These are phyloP conservation scores for Pipistrellus kuhlii DNA, from an alignment of 2,797 vertebrate species.

Conservation along the genomic window DNA sequence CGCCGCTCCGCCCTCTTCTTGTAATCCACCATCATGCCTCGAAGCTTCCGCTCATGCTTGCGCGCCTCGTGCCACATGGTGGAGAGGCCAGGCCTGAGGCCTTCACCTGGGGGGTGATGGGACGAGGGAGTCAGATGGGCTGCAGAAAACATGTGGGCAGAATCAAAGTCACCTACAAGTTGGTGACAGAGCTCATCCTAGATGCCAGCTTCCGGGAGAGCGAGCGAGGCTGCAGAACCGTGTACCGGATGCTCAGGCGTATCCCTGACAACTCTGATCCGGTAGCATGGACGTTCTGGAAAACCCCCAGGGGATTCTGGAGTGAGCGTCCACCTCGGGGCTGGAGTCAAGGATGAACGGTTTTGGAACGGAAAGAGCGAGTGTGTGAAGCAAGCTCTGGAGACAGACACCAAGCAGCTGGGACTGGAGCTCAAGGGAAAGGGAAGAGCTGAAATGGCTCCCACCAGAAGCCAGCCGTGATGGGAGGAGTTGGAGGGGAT, in stretches of 20 bases:
- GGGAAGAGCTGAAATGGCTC: not conserved
- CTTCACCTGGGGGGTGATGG: constrained; percentile 31
- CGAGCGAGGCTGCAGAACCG: not conserved
- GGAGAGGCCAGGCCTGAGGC: constrained; percentile 80
- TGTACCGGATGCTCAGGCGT: not conserved
- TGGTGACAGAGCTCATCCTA: not conserved
- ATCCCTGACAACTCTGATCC: not conserved
- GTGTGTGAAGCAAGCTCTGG: not conserved
- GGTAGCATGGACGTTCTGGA: not conserved
- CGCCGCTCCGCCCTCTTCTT: constrained; percentile 95
- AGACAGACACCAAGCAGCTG: not conserved
- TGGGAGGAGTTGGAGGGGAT: not conserved
- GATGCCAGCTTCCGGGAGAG: not conserved
- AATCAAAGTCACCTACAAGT: not conserved
- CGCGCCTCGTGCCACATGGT: constrained; percentile 99
- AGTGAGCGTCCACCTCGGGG: not conserved
- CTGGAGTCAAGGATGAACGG: not conserved
- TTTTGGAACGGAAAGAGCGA: not conserved
- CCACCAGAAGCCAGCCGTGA: not conserved
- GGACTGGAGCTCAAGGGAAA: not conserved
- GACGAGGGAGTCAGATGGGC: not conserved
- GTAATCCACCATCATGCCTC: constrained; percentile 99
- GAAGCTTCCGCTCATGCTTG: constrained; percentile 97
- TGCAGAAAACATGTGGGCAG: not conserved
- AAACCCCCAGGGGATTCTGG: not conserved